phyloP scores from a whole-genome alignment of 2,113 vertebrate genomes.

The Plecotus auritus region DNA sequence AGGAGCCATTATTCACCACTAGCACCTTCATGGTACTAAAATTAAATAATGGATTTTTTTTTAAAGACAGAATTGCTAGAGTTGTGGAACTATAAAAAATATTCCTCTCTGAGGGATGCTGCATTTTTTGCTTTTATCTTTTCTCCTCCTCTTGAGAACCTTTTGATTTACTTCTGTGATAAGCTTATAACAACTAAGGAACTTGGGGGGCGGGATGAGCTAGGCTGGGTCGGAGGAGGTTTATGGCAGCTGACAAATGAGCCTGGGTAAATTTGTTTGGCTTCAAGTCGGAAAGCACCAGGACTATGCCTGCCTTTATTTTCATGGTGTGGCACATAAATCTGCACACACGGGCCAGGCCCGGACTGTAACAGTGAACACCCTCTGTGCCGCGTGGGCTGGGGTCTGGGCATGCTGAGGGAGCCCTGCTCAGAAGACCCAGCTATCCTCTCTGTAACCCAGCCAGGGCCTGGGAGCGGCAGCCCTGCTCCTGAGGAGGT shows the following conservation, averaged over 20 bases:
- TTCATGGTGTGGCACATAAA: neutral
- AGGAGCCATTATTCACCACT: constrained; percentile 59
- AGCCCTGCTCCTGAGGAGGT: neutral
- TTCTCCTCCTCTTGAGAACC: constrained; percentile 72
- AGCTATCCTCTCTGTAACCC: no score
- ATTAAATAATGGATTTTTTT: constrained; percentile 76
- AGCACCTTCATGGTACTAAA: constrained; percentile 63
- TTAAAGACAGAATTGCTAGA: constrained; percentile 65
- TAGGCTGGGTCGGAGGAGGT: neutral
- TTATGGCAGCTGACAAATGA: constrained; percentile 6
- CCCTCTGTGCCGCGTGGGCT: accelerated
- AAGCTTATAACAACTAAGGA: constrained; percentile 64
- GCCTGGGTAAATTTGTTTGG: neutral
- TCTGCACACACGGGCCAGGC: neutral
- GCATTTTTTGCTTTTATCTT: constrained; percentile 72
- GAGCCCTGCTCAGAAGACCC: neutral
- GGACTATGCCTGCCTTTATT: neutral
- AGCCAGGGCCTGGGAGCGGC: neutral
- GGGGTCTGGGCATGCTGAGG: neutral
- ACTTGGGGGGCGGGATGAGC: constrained; percentile 26
- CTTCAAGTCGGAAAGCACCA: neutral
- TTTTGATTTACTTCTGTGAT: constrained; percentile 76
- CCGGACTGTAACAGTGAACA: neutral
- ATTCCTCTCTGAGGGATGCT: constrained; percentile 60
- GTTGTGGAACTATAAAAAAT: constrained; percentile 71